Evolutionary conservation across 2,888 invertebrate species (phyloP).

Genomic region (Drosophila paranaensis): DNA sequence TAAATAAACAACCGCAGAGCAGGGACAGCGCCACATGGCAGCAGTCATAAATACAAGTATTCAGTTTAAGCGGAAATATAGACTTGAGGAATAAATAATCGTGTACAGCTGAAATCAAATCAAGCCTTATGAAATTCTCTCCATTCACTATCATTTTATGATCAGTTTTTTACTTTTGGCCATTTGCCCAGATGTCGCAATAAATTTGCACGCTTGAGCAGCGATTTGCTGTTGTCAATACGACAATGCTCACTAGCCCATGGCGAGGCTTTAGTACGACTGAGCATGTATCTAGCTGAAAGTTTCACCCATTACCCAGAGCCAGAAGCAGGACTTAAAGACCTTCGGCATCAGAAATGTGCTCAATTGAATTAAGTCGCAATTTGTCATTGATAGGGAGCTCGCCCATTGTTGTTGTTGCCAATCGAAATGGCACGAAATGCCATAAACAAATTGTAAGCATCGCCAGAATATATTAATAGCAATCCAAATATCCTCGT

Average conservation of each 20-base stretch:
- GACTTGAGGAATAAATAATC: background rate
- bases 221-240: constrained; percentile 36
- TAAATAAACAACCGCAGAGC: constrained; percentile 69
- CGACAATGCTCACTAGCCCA: constrained; percentile 5
- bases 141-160: constrained; percentile 29
- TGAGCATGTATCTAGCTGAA: constrained; percentile 8
- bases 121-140: background rate
- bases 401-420: background rate
- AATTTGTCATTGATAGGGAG: constrained; percentile 55
- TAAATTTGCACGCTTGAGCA: constrained; percentile 57
- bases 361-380: constrained; percentile 67
- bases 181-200: constrained; percentile 51
- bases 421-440: constrained; percentile 35
- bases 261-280: constrained; percentile 1
- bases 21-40: constrained; percentile 22
- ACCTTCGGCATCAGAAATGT: constrained; percentile 30
- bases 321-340: constrained; percentile 34
- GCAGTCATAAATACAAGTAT: constrained; percentile 46
- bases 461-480: constrained; percentile 52
- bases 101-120: constrained; percentile 1
- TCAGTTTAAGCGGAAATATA: constrained; percentile 25
- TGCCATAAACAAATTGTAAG: constrained; percentile 60
- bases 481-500: constrained; percentile 56
- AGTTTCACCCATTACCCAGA: constrained; percentile 30
- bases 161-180: constrained; percentile 40